phyloP scores from a whole-genome alignment of 2,797 vertebrate genomes.

The Pteronotus mesoamericanus region DNA sequence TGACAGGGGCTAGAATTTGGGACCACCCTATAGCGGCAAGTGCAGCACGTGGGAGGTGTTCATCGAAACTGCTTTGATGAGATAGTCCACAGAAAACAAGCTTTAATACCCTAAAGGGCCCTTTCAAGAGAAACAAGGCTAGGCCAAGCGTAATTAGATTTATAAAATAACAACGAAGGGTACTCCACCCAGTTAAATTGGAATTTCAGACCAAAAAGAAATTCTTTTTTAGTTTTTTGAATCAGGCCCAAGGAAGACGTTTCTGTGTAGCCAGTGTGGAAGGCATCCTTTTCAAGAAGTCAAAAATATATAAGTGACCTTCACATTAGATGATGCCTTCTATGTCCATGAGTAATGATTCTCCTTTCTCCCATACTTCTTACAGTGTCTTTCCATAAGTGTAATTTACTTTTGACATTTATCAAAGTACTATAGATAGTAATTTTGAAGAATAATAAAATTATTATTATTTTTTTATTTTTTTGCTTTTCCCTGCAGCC shows the following conservation, averaged over 20 bases:
- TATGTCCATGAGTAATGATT: neutral
- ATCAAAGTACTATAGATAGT: neutral
- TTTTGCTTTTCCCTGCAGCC: neutral
- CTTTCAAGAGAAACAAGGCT: neutral
- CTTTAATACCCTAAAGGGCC: neutral
- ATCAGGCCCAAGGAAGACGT: neutral
- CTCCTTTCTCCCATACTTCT: neutral
- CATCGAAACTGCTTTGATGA: neutral
- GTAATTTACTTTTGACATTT: neutral
- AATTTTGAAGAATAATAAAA: slow-evolving; percentile 9
- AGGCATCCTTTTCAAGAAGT: neutral
- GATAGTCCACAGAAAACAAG: neutral
- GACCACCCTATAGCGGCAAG: neutral
- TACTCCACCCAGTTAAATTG: neutral
- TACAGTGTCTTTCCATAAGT: neutral
- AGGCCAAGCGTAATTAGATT: neutral
- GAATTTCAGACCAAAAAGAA: neutral
- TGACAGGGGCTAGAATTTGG: neutral
- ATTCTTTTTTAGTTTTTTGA: neutral
- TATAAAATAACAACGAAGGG: neutral
- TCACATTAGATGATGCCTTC: neutral
- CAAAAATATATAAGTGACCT: neutral
- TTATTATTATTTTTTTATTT: neutral
- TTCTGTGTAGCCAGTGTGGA: neutral
- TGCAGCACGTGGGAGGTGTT: neutral